Conservation (phyloP, 1,140 invertebrate species). For the Atopsyche davidsoni region DNA sequence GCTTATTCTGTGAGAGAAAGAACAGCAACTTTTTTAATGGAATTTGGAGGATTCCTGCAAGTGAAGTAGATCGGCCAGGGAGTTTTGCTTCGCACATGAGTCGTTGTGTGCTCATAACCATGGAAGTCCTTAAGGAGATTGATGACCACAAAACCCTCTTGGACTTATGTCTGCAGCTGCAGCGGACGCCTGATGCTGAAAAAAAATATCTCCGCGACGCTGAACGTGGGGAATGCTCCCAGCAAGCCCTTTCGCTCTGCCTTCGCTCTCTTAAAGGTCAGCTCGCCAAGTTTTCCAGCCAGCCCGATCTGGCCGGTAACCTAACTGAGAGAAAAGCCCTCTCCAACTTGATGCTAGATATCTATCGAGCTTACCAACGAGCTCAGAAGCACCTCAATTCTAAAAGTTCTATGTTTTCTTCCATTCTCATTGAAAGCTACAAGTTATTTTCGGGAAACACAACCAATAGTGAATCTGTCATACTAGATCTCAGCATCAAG, state of each 20-base stretch:
- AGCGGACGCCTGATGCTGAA: slow-evolving; percentile 71
- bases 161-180: slow-evolving; percentile 71
- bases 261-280: slow-evolving; percentile 54
- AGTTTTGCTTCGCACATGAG: slow-evolving; percentile 89
- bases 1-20: slow-evolving; percentile 81
- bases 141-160: slow-evolving; percentile 77
- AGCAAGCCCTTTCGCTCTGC: slow-evolving; percentile 66
- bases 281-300: slow-evolving; percentile 42
- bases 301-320: slow-evolving; percentile 40
- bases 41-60: slow-evolving; percentile 84
- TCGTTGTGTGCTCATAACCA: slow-evolving; percentile 69
- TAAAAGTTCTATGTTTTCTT: slow-evolving; percentile 51
- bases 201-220: slow-evolving; percentile 80
- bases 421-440: slow-evolving; percentile 55
- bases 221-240: slow-evolving; percentile 69
- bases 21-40: slow-evolving; percentile 87
- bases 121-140: slow-evolving; percentile 73
- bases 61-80: slow-evolving; percentile 86
- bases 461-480: slow-evolving; percentile 36
- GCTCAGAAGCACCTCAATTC: slow-evolving; percentile 54
- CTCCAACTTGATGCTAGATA: slow-evolving; percentile 53
- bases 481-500: slow-evolving; percentile 43
- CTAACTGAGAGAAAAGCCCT: slow-evolving; percentile 41
- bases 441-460: slow-evolving; percentile 41
- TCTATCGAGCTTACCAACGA: slow-evolving; percentile 56